Evolutionary conservation across 2,113 vertebrate genomes (phyloP).

Genomic region (Eira barbara): DNA sequence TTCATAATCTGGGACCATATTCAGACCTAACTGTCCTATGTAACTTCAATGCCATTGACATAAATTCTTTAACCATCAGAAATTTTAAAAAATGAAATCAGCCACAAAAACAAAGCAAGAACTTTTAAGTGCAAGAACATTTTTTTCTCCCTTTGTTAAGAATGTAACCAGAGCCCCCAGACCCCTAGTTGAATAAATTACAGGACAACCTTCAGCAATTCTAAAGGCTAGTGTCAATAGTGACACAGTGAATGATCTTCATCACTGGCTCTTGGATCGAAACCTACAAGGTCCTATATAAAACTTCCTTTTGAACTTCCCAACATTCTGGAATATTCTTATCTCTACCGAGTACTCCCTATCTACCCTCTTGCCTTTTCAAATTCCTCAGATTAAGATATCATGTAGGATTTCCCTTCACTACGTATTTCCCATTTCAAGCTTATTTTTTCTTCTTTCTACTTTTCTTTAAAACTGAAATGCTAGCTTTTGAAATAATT

Average conservation of each 20-base stretch:
- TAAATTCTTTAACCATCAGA: neutral
- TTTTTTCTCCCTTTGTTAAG: neutral
- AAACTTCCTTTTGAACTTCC: neutral
- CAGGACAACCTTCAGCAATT: neutral
- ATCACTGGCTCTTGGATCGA: neutral
- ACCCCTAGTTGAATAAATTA: neutral
- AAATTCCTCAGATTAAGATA: neutral
- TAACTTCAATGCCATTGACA: neutral
- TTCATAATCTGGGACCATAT: neutral
- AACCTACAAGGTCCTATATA: neutral
- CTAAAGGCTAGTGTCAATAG: neutral
- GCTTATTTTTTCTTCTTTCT: neutral
- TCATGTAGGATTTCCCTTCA: neutral
- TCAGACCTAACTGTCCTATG: neutral
- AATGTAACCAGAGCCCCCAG: neutral
- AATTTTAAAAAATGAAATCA: neutral
- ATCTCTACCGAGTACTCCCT: neutral
- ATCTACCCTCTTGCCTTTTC: neutral
- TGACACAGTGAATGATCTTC: neutral
- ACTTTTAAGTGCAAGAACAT: neutral
- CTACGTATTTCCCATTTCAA: neutral
- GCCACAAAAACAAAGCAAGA: neutral
- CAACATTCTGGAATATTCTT: neutral
- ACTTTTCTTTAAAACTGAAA: neutral
- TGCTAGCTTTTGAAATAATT: neutral